A percentile compares a stretch with the other conserved stretches of the same genome.
These are phyloP conservation scores for Myotis lucifugus DNA, from an alignment of 2,113 vertebrate species.

Conservation along the genomic window DNA sequence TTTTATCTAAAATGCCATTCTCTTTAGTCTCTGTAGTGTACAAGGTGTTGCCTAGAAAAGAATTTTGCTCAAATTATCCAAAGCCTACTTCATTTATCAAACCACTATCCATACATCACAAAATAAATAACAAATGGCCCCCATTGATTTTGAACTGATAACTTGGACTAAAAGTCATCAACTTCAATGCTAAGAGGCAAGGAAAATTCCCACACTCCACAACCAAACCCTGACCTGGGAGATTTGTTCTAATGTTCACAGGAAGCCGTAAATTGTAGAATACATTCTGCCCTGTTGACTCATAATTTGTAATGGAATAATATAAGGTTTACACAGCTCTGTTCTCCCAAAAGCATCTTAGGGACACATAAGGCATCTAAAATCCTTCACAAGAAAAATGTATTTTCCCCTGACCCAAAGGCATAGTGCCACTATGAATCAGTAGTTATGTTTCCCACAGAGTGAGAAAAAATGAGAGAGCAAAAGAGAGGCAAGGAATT, in stretches of 20 bases:
- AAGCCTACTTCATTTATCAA: conserved; percentile 64
- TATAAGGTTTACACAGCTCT: conserved; percentile 52
- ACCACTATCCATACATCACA: conserved; percentile 53
- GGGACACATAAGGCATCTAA: conserved; percentile 35
- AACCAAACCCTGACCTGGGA: conserved; percentile 71
- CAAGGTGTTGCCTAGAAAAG: conserved; percentile 27
- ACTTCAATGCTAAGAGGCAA: conserved; percentile 40
- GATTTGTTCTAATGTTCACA: conserved; percentile 73
- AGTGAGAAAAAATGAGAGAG: background rate
- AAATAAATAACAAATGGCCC: conserved; percentile 52
- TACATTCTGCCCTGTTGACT: conserved; percentile 75
- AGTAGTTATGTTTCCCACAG: background rate
- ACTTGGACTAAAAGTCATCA: conserved; percentile 47
- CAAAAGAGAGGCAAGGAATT: background rate
- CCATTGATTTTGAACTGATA: conserved; percentile 66
- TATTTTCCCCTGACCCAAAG: conserved; percentile 12
- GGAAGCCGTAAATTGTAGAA: conserved; percentile 79
- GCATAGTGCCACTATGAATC: background rate
- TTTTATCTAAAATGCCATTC: conserved; percentile 35
- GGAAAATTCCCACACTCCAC: conserved; percentile 76
- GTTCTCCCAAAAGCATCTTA: conserved; percentile 46
- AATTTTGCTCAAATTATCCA: conserved; percentile 58
- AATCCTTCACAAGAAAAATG: conserved; percentile 37
- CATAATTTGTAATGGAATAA: conserved; percentile 73
- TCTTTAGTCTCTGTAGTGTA: background rate